Base-by-base conservation (phyloP, 1,140 invertebrate species). In the Gryon sp. region DNA sequence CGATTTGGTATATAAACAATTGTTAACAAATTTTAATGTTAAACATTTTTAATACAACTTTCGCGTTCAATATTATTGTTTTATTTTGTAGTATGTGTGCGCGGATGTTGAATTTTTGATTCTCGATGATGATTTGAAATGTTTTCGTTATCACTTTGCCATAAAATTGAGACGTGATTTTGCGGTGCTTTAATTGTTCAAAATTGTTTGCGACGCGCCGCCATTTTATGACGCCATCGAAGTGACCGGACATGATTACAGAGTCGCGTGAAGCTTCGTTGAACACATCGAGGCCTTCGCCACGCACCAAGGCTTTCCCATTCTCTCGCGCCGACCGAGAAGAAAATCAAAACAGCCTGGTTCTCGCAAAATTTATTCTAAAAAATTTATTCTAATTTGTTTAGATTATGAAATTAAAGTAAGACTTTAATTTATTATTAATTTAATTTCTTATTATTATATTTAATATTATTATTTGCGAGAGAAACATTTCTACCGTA, bases 171-270 rank as follows among this genome's bases (percentile, higher is more conserved):
- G 19, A 19, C 12, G 19, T 41, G 41, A 38, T 41, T 38, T 34
- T 41, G 19, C 14, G 36, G 50, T 30, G 48, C 22, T 57, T 63
- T 55, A 63, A 72, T 63, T 53, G 57, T 30, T 38, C 36, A 20
- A 11, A 38, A 26, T 62, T 32, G 38, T 36, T 16, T 30, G 48
- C 60, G 48, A 53, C 63, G 40, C 28, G 46, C 55, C 53, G 60
- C 70, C 72, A 79, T 74, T 66, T 79, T 72, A 66, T 65, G 72
- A 69, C 57, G 60, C 53, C 55, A 65, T 59, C 45, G 63, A 69
- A 80, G 80, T 80, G 82, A 87, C 86, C 86, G 86, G 87, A 88
- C 85, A 87, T 82, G 86, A 88, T 87, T 87, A 87, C 75, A 79
- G 82, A 86, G 80, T 73, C 76, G 78, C 80, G 83, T 88, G 80